Conservation (phyloP, 1,140 invertebrate genomes). For the Danaus plexippus region DNA sequence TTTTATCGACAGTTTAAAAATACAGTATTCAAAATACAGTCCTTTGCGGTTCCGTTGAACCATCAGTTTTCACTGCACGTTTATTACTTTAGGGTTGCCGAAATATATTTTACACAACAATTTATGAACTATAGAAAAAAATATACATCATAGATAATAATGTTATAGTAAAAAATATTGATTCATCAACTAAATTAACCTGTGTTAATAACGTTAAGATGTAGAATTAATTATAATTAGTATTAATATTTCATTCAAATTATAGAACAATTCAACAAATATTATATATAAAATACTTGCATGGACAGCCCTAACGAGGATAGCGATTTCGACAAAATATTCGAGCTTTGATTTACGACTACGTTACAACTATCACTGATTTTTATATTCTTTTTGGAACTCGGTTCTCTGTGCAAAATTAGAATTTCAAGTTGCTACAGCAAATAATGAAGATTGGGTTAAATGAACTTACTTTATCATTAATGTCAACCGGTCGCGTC, state of each 20-base stretch:
- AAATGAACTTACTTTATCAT: too few species aligned
- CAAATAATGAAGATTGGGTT: too few species aligned
- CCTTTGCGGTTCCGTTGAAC: slow-evolving; percentile 8
- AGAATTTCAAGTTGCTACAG: too few species aligned
- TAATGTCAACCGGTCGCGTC: too few species aligned
- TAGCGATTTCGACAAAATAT: slow-evolving; percentile 19
- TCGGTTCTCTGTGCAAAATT: neutral
- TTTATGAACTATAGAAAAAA: neutral
- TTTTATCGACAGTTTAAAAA: too few species aligned
- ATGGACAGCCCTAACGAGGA: slow-evolving; percentile 9
- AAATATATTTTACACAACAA: neutral
- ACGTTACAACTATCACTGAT: slow-evolving; percentile 19
- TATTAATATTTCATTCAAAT: too few species aligned
- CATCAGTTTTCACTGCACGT: slow-evolving; percentile 19
- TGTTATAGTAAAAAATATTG: neutral
- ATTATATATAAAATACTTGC: too few species aligned
- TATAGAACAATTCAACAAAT: too few species aligned
- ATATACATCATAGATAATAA: neutral
- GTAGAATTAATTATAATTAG: too few species aligned
- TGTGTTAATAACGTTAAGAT: too few species aligned
- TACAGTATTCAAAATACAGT: slow-evolving; percentile 14
- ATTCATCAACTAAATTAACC: neutral
- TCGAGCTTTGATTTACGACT: slow-evolving; percentile 17
- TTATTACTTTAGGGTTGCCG: slow-evolving; percentile 10
- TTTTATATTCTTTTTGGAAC: slow-evolving; percentile 19